These are phyloP conservation scores for Hetaerina titia DNA, from an alignment of 2,888 invertebrate species.

Conservation along the genomic window DNA sequence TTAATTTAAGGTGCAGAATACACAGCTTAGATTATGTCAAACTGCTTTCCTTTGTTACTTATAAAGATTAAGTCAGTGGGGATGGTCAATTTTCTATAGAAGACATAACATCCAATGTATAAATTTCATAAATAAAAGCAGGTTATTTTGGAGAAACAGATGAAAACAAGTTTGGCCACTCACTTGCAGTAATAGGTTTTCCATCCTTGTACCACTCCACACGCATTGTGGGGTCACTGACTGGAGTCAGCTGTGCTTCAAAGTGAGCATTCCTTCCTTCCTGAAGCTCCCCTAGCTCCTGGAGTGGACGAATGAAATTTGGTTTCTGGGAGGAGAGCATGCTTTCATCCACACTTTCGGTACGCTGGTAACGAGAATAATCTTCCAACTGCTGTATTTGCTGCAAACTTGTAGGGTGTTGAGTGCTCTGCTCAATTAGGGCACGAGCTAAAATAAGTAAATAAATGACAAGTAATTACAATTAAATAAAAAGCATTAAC, in stretches of 20 bases:
- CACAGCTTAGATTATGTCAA: too few species aligned
- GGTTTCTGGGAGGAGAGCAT: constrained; percentile 85
- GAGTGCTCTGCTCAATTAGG: constrained; percentile 91
- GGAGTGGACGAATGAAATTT: constrained; percentile 92
- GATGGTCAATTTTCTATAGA: too few species aligned
- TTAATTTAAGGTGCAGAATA: not conserved
- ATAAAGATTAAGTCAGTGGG: too few species aligned
- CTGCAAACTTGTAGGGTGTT: constrained; percentile 94
- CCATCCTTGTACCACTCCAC: constrained; percentile 98
- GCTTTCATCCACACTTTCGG: constrained; percentile 90
- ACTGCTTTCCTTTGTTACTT: too few species aligned
- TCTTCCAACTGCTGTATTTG: constrained; percentile 95
- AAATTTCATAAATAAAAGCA: too few species aligned
- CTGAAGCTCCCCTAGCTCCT: constrained; percentile 91
- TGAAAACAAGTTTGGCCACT: constrained; percentile 72
- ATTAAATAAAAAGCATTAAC: not conserved
- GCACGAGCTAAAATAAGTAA: constrained; percentile 81
- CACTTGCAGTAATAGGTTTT: constrained; percentile 94
- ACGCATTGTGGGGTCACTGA: constrained; percentile 95
- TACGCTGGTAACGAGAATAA: constrained; percentile 91
- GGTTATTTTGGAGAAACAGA: not conserved
- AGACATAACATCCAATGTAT: too few species aligned
- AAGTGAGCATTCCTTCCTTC: constrained; percentile 96
- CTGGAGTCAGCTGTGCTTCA: constrained; percentile 94
- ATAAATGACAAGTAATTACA: not conserved